These are phyloP conservation scores for Drosophila persimilis DNA, from an alignment of 1,140 invertebrate species.

Conservation along the genomic window DNA sequence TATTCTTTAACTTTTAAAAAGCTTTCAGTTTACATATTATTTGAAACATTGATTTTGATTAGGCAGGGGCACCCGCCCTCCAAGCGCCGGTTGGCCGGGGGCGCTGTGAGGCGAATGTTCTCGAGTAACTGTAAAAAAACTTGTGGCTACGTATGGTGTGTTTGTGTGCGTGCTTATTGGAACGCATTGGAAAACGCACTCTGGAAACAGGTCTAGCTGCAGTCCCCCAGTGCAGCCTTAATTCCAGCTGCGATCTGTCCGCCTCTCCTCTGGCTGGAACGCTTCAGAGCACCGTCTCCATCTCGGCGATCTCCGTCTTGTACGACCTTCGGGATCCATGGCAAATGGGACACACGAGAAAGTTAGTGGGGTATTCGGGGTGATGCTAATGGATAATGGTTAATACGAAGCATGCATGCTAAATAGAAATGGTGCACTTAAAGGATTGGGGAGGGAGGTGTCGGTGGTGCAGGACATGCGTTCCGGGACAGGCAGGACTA, in stretches of 20 bases:
- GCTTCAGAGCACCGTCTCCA: slow-evolving; percentile 94
- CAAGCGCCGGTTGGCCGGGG: neutral
- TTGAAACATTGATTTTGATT: slow-evolving; percentile 78
- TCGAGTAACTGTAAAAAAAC: slow-evolving; percentile 9
- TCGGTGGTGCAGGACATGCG: slow-evolving; percentile 22
- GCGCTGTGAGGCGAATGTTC: slow-evolving; percentile 28
- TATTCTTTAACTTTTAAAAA: slow-evolving; percentile 67
- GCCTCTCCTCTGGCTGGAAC: slow-evolving; percentile 14
- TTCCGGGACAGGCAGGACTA: slow-evolving; percentile 24
- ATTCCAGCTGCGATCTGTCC: slow-evolving; percentile 1
- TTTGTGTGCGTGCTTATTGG: slow-evolving; percentile 7
- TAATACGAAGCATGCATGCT: slow-evolving; percentile 30
- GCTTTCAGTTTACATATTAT: slow-evolving; percentile 77
- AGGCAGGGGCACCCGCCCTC: slow-evolving; percentile 18
- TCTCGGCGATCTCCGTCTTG: slow-evolving; percentile 91
- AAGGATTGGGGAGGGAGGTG: neutral
- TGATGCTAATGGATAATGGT: slow-evolving; percentile 3
- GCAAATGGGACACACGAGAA: neutral
- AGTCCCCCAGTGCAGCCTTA: neutral
- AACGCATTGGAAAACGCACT: no score
- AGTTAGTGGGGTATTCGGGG: slow-evolving; percentile 4
- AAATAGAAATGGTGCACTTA: slow-evolving; percentile 10
- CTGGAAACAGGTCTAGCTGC: slow-evolving; percentile 6
- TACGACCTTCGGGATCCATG: slow-evolving; percentile 82
- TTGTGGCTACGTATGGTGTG: slow-evolving; percentile 8